phyloP scores from a whole-genome alignment of 2,797 vertebrate genomes.

The Crocodylus rhombifer region DNA sequence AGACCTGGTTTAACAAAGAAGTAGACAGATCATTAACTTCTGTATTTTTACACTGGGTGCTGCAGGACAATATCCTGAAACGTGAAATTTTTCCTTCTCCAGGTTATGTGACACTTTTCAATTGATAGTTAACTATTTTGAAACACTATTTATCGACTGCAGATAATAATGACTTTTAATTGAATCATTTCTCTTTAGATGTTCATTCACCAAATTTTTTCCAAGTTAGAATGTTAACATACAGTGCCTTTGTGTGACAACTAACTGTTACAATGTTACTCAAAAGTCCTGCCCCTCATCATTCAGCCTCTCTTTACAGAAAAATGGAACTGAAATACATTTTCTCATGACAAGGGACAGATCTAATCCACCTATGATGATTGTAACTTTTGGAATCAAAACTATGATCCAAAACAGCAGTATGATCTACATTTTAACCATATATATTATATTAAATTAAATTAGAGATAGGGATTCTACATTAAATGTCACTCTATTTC shows the following conservation, averaged over 20 bases:
- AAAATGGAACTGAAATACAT: conserved; percentile 61
- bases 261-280: conserved; percentile 69
- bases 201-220: conserved; percentile 31
- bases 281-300: conserved; percentile 69
- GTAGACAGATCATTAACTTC: background rate
- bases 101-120: conserved; percentile 23
- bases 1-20: background rate
- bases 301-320: conserved; percentile 71
- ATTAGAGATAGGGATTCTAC: conserved; percentile 27
- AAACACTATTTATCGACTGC: background rate
- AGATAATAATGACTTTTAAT: background rate
- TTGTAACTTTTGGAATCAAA: conserved; percentile 71
- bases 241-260: conserved; percentile 62
- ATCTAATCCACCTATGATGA: conserved; percentile 75
- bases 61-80: background rate
- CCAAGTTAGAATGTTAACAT: conserved; percentile 37
- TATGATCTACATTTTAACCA: conserved; percentile 69
- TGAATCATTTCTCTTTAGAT: conserved; percentile 18
- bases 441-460: conserved; percentile 63
- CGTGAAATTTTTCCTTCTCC: background rate
- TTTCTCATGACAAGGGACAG: conserved; percentile 70
- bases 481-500: conserved; percentile 13
- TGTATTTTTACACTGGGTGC: background rate
- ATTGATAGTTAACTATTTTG: conserved; percentile 15
- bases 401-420: conserved; percentile 58